These are phyloP conservation scores for Trissolcus basalis DNA, from an alignment of 1,140 invertebrate genomes.

Conservation along the genomic window DNA sequence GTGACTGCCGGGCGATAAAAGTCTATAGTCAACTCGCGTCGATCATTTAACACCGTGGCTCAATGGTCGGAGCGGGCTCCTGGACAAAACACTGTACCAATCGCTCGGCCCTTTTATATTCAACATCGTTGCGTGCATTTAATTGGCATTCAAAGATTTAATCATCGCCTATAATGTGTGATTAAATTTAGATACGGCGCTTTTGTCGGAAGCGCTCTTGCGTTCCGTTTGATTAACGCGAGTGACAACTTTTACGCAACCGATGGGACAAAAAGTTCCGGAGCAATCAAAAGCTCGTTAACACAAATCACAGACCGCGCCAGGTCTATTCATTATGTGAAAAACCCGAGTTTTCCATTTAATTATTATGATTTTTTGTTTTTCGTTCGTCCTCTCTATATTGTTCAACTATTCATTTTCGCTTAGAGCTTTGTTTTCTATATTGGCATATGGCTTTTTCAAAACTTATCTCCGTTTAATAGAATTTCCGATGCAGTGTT, in stretches of 20 bases:
- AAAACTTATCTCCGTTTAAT: no score
- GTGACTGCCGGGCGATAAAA: conserved; percentile 35
- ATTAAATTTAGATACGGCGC: conserved; percentile 49
- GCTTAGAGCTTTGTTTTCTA: no score
- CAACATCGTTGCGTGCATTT: conserved; percentile 16
- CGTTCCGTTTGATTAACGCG: conserved; percentile 39
- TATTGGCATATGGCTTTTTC: no score
- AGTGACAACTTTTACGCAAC: conserved; percentile 44
- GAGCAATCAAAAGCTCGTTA: conserved; percentile 54
- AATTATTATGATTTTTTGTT: background rate
- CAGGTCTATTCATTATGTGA: conserved; percentile 13
- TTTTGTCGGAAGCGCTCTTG: conserved; percentile 25
- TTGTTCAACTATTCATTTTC: no score
- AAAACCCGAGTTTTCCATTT: background rate
- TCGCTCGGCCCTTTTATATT: conserved; percentile 6
- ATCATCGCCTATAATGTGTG: conserved; percentile 42
- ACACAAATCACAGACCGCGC: conserved; percentile 31
- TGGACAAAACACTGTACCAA: background rate
- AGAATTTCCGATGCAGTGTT: no score
- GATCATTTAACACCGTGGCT: background rate
- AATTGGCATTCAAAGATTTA: conserved; percentile 42
- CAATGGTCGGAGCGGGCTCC: conserved; percentile 12
- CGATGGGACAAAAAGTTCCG: conserved; percentile 28
- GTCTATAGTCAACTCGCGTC: background rate
- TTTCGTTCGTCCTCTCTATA: no score